A percentile compares a stretch with the other conserved stretches of the same genome.
Conservation (phyloP, 2,113 vertebrate species). For the Acrocephalus kingi region DNA sequence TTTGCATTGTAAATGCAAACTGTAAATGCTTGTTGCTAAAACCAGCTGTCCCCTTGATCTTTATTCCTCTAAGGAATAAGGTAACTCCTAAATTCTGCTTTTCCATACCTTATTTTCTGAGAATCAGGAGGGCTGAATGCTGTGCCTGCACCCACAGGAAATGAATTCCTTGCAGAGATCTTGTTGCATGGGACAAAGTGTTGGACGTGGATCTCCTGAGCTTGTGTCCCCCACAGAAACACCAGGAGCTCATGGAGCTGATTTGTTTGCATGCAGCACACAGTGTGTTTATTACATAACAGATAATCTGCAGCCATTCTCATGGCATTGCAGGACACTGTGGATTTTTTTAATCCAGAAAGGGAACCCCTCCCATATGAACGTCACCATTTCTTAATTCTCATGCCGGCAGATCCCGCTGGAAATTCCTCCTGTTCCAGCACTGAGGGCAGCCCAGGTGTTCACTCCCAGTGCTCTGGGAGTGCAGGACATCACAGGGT, state of each 20-base stretch:
- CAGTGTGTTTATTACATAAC: constrained; percentile 56
- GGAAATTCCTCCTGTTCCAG: neutral
- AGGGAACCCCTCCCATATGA: neutral
- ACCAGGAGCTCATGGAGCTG: neutral
- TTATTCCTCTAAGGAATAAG: neutral
- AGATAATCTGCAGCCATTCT: constrained; percentile 62
- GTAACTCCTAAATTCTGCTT: neutral
- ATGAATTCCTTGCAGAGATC: neutral
- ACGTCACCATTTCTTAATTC: neutral
- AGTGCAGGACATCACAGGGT: neutral
- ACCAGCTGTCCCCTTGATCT: neutral
- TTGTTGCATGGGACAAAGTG: neutral
- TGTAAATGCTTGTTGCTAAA: neutral
- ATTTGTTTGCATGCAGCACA: neutral
- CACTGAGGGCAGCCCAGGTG: neutral
- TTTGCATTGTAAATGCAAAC: neutral
- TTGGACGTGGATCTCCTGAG: neutral
- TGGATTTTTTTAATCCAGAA: constrained; percentile 26
- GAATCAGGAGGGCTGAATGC: neutral
- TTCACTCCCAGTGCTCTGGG: neutral
- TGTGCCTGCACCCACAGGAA: neutral
- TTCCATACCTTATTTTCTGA: constrained; percentile 16
- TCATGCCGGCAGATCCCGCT: neutral
- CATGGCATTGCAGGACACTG: neutral
- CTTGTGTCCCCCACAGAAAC: neutral